Base-by-base conservation (phyloP, 2,797 vertebrate species). In the Momotus momota region DNA sequence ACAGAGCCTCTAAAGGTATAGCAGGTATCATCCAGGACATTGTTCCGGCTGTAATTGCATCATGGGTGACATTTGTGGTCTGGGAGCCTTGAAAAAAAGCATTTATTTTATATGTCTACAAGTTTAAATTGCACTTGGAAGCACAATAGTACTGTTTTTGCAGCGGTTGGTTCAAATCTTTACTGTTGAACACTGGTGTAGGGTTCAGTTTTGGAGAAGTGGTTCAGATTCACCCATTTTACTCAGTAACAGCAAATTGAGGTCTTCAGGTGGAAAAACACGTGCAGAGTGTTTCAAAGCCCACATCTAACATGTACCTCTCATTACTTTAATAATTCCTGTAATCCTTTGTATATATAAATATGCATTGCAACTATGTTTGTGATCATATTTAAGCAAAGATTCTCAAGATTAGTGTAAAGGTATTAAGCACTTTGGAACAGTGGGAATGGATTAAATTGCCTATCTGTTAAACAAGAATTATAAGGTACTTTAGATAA, bases 121-220 rank as follows among this genome's bases (percentile, higher is more conserved):
- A 48, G 65, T 96, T 95, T 90, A 91, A 86, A 90, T 92, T 77
- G 40, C 64, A 16, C 61, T 12, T 54, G 52, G 51, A 96, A 95
- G 95, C 96, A 97, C 84, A 89, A 64, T 70, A 88, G 29, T 49
- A 40, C 14, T 79, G 35, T 14, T 91, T 93, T 78, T 61, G 52
- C 69, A 82, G 23, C 16, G 54, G 62, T 29, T 4, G 10, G 41
- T 89, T 93, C 45, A 87, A 73, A 72, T 82, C 26, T 46, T 65
- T 84, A 14, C 41, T 66, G 73, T 74, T 92, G 49, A 85, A 54
- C 29, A 64, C 8, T 26, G 74, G 49, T 54, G 48, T 64, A 61
- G 31, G 38, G 7, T 5, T 93, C 35, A 23, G 8, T 87, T 91
- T 52, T 67, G 67, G 33, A 58, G 38, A 80, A 35, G 35, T 43